Percentiles rank a stretch among this genome's conserved stretches.
Evolutionary conservation across 2,797 vertebrate species (phyloP).

Genomic region (Gobio occitaniae): DNA sequence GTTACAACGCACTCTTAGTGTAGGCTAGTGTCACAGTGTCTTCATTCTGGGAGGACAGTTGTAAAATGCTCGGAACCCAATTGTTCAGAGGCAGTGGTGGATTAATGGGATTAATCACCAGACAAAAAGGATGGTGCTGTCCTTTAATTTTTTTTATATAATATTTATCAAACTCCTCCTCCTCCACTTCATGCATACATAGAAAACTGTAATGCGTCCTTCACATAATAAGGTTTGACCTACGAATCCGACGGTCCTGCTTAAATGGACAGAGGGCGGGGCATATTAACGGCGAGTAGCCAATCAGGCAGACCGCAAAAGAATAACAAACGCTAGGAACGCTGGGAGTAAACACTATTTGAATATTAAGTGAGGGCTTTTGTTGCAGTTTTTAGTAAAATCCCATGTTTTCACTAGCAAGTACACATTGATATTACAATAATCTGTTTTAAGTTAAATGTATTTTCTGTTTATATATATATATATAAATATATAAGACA

Average conservation of each 20-base stretch:
- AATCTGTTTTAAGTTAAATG: too few species aligned
- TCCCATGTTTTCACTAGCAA: neutral
- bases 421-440: neutral
- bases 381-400: neutral
- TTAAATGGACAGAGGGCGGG: neutral
- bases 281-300: neutral
- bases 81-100: neutral
- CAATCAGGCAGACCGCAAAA: slow-evolving; percentile 18
- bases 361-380: slow-evolving; percentile 1
- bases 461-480: too few species aligned
- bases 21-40: neutral
- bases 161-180: neutral
- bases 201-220: neutral
- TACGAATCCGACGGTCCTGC: neutral
- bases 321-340: slow-evolving; percentile 22
- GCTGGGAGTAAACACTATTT: slow-evolving; percentile 31
- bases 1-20: neutral
- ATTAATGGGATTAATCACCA: neutral
- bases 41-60: neutral
- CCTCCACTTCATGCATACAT: neutral
- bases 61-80: neutral
- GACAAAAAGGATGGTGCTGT: neutral
- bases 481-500: too few species aligned
- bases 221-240: neutral
- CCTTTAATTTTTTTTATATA: neutral